Conservation (phyloP, 2,888 invertebrate species). For the Agrotis segetum region DNA sequence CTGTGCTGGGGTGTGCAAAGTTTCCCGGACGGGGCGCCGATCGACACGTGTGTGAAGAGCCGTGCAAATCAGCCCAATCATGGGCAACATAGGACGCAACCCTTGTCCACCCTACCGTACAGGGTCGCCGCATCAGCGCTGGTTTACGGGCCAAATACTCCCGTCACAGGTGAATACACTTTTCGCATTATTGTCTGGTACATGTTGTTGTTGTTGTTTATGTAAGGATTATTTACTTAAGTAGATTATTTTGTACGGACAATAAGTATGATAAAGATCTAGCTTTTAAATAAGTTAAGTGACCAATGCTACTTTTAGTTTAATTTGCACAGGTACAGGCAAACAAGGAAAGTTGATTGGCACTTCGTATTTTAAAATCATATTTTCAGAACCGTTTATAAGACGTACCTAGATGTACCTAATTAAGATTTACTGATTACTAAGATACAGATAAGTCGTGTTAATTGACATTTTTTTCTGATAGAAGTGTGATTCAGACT, state of each 20-base stretch:
- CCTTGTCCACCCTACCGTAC: constrained; percentile 92
- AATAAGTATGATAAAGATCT: background rate
- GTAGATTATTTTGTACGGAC: background rate
- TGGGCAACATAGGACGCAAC: constrained; percentile 93
- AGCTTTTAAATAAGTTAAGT: background rate
- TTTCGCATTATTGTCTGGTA: constrained; percentile 12
- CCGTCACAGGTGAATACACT: constrained; percentile 92
- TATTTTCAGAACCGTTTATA: background rate
- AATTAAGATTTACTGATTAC: background rate
- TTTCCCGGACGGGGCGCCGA: constrained; percentile 96
- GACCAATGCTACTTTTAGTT: background rate
- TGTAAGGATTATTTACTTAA: background rate
- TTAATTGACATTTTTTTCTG: background rate
- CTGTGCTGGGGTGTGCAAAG: constrained; percentile 83
- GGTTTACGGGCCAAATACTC: constrained; percentile 92
- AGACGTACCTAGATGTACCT: background rate
- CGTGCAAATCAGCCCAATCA: constrained; percentile 95
- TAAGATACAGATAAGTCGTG: background rate
- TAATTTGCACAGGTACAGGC: background rate
- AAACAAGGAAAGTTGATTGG: background rate
- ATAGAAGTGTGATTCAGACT: too few species aligned
- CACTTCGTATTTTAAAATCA: background rate
- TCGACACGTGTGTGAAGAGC: constrained; percentile 95
- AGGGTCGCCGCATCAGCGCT: constrained; percentile 92
- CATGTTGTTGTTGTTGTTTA: constrained; percentile 18